phyloP scores from a whole-genome alignment of 1,140 invertebrate species.

The Archegozetes longisetosus region DNA sequence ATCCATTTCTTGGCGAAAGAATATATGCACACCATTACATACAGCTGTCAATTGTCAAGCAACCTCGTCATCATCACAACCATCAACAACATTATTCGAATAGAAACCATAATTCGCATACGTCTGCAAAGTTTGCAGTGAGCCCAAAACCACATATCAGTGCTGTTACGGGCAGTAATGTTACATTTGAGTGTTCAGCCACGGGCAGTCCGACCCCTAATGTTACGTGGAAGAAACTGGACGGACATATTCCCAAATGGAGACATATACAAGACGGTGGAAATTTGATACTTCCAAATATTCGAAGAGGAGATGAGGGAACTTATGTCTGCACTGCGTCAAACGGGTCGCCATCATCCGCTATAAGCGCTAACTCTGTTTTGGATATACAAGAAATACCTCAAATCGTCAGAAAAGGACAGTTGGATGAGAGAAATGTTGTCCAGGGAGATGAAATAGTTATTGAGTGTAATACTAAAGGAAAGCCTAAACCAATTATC shows the following conservation, averaged over 20 bases:
- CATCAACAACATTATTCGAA: neutral
- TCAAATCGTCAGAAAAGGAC: conserved; percentile 32
- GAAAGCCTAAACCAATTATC: conserved; percentile 49
- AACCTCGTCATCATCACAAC: neutral
- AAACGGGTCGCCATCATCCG: conserved; percentile 24
- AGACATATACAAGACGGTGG: conserved; percentile 22
- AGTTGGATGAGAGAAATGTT: conserved; percentile 39
- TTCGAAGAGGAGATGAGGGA: conserved; percentile 44
- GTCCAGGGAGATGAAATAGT: conserved; percentile 45
- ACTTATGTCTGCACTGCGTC: conserved; percentile 46
- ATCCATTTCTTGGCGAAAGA: conserved; percentile 21
- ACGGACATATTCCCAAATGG: conserved; percentile 28
- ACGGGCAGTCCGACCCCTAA: conserved; percentile 40
- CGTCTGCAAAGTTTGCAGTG: conserved; percentile 5
- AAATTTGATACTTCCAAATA: conserved; percentile 20
- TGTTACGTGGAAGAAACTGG: conserved; percentile 39
- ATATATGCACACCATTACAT: conserved; percentile 14
- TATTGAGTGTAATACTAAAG: conserved; percentile 46
- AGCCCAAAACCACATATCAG: conserved; percentile 14
- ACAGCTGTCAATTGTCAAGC: conserved; percentile 17
- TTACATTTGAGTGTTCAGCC: conserved; percentile 45
- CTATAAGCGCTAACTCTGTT: conserved; percentile 20
- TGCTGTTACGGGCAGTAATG: conserved; percentile 35
- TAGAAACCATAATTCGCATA: neutral
- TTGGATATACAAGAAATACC: conserved; percentile 37